Evolutionary conservation across 2,888 invertebrate species (phyloP).

Genomic region (Nephrotoma guestfalica): DNA sequence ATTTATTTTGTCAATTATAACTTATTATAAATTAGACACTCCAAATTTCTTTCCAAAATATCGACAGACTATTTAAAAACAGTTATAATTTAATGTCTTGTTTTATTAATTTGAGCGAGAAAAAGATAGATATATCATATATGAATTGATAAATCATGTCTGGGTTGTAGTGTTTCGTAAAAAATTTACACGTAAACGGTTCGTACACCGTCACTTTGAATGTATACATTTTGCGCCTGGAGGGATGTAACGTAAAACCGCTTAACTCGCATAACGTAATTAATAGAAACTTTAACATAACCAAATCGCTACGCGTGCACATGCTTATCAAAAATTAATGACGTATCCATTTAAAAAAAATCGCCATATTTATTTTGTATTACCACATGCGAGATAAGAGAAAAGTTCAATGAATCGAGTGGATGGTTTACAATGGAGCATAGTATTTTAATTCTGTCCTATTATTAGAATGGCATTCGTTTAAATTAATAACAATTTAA

Average conservation of each 20-base stretch:
- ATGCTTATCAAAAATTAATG: background rate
- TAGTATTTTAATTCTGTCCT: background rate
- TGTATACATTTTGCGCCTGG: too few species aligned
- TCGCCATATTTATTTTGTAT: background rate
- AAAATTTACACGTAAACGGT: too few species aligned
- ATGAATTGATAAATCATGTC: too few species aligned
- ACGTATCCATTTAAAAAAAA: background rate
- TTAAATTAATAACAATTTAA: background rate
- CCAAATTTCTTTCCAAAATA: too few species aligned
- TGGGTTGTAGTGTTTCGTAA: too few species aligned
- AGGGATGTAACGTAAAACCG: background rate
- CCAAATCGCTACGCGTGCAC: background rate
- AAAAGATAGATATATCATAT: too few species aligned
- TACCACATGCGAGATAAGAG: background rate
- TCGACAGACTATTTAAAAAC: too few species aligned
- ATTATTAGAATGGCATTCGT: background rate
- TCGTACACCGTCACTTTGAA: too few species aligned
- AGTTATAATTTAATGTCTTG: too few species aligned
- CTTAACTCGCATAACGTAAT: background rate
- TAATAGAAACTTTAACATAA: background rate
- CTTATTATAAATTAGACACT: too few species aligned
- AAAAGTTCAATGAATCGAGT: background rate
- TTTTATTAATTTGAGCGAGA: too few species aligned
- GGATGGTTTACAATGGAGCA: background rate
- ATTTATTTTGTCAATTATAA: too few species aligned